Evolutionary conservation across 2,797 vertebrate genomes (phyloP).

Genomic region (Sebastolobus altivelis): DNA sequence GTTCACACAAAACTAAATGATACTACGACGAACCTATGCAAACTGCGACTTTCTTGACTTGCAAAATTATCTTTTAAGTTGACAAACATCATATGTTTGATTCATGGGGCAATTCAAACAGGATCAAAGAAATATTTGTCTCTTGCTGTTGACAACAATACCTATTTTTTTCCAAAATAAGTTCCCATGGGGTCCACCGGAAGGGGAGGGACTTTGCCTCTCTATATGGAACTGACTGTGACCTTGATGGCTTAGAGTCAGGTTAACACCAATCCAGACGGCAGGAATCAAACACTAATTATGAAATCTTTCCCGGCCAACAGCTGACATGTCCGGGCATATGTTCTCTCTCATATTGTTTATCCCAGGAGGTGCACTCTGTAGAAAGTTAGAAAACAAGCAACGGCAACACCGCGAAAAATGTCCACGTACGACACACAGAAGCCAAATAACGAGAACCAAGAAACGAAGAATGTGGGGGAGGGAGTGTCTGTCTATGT

Average conservation of each 20-base stretch:
- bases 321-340: conserved; percentile 14
- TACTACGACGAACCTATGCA: no score
- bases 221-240: neutral
- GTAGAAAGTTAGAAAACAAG: neutral
- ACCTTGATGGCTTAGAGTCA: neutral
- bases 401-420: neutral
- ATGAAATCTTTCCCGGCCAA: conserved; percentile 11
- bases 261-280: neutral
- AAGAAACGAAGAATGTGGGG: conserved; percentile 39
- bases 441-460: conserved; percentile 21
- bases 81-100: no score
- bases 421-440: conserved; percentile 3
- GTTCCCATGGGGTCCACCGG: accelerated
- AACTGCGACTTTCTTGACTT: no score
- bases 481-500: conserved; percentile 22
- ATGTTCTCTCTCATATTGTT: neutral
- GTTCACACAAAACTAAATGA: no score
- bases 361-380: neutral
- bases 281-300: neutral
- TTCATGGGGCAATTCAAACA: no score
- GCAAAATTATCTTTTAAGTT: no score
- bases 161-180: no score
- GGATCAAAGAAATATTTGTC: accelerated
- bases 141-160: no score
- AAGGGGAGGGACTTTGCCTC: neutral